Base-by-base conservation (phyloP, 2,113 vertebrate genomes). In the Glaucidium brasilianum region DNA sequence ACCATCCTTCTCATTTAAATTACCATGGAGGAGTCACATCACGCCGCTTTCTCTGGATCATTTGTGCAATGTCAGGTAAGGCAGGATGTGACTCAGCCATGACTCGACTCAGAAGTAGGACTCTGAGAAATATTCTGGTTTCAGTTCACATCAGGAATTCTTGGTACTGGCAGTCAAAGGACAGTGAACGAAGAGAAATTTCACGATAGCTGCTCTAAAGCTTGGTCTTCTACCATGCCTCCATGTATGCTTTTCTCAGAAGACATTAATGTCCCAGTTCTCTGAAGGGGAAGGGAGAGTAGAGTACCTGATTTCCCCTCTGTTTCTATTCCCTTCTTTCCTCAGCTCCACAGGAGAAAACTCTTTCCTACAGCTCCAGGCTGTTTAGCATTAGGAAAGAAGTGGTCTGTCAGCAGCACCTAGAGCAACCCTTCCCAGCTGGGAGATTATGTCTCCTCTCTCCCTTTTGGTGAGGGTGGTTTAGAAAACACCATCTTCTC, bases 81-180 rank as follows among this genome's bases (percentile, higher is more conserved):
- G 74, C 96, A 97, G 96, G 96, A 96, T 94, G 81, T 97, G 96
- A 97, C 77, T 97, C 96, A 96, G 53, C 12, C 21, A 30, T 96
- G 95, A 95, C 84, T 93, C 5, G 6, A 5, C 49, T 91, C 64
- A 52, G 26, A 91, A 93, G 29, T 12, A 72, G 79, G 73, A 75
- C 66, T 90, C 72, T 78, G 22, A 75, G 80, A 96, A 96, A 90
- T 88, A 32, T 58, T 59, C 71, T 58, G 39, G 73, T 91, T 97
- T 96, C 92, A 82, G 73, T 80, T 85, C 82, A 67, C 66, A 82
- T 29, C 5, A 4, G 66, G 34, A 91, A 72, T 71, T 82, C 47
- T 19, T 68, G 18, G 29, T 71, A 67, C 13, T 49, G 13, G 6
- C 3, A 4, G 59, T 59, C 63, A 67, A 85, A 64, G 26, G n/a